These are phyloP conservation scores for Cricetomys ansorgei DNA, from an alignment of 2,113 vertebrate species.

Conservation along the genomic window DNA sequence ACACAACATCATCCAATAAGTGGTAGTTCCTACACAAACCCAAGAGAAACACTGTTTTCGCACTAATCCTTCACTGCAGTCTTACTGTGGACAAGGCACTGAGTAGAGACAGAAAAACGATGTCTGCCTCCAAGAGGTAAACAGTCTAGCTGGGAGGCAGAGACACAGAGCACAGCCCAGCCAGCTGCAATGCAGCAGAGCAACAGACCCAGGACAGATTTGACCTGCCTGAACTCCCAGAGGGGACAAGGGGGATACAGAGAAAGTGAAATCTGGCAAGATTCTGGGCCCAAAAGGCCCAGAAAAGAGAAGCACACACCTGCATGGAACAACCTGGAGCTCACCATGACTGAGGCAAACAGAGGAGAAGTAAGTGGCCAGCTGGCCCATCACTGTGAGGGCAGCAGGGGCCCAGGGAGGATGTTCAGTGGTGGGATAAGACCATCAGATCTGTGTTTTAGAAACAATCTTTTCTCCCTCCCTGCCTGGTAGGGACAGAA, in stretches of 20 bases:
- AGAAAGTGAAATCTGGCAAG: not conserved
- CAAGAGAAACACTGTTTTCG: not conserved
- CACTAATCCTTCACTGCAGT: not conserved
- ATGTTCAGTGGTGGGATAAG: not conserved
- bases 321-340: not conserved
- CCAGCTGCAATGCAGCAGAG: not conserved
- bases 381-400: not conserved
- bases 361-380: not conserved
- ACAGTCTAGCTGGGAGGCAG: not conserved
- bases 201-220: not conserved
- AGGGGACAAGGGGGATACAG: accelerated
- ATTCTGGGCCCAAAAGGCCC: not conserved
- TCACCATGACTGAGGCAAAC: not conserved
- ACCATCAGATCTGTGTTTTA: not conserved
- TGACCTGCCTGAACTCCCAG: not conserved
- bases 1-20: not conserved
- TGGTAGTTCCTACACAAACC: not conserved
- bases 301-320: not conserved
- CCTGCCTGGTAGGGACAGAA: not conserved
- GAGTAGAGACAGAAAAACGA: not conserved
- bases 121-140: not conserved
- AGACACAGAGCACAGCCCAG: not conserved
- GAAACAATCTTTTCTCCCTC: not conserved
- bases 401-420: not conserved
- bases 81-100: not conserved